Percentiles rank a stretch among this genome's conserved stretches.
Evolutionary conservation across 2,113 vertebrate genomes (phyloP).

Genomic region (Orcinus orca): DNA sequence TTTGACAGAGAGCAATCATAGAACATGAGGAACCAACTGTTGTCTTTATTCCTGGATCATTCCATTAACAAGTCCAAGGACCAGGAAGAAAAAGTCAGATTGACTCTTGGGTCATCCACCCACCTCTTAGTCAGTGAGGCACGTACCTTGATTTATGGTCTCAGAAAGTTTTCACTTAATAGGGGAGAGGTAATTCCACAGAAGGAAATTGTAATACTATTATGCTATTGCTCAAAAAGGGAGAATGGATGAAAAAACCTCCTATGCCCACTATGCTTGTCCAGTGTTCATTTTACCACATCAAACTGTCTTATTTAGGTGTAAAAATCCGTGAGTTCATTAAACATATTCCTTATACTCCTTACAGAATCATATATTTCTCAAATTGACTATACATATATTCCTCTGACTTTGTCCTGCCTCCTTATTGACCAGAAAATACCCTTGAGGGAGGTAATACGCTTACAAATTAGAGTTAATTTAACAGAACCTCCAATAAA

Average conservation of each 20-base stretch:
- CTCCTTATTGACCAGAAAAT: background rate
- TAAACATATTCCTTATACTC: background rate
- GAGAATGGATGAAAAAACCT: background rate
- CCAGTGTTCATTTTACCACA: background rate
- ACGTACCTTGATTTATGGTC: background rate
- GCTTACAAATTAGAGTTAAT: background rate
- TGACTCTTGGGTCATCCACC: background rate
- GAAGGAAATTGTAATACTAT: background rate
- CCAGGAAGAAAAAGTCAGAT: background rate
- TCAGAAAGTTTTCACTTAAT: background rate
- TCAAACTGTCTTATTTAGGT: background rate
- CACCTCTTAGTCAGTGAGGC: background rate
- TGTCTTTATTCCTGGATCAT: background rate
- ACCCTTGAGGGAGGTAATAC: background rate
- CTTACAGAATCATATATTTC: background rate
- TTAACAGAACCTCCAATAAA: background rate
- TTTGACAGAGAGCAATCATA: background rate
- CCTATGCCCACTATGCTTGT: background rate
- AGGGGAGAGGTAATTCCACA: background rate
- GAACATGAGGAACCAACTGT: background rate
- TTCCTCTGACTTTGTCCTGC: background rate
- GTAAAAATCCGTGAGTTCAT: background rate
- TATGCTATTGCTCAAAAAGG: constrained; percentile 10
- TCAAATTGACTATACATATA: background rate
- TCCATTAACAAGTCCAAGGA: background rate